These are phyloP conservation scores for Caranx melampygus DNA, from an alignment of 2,113 vertebrate genomes.

Conservation along the genomic window DNA sequence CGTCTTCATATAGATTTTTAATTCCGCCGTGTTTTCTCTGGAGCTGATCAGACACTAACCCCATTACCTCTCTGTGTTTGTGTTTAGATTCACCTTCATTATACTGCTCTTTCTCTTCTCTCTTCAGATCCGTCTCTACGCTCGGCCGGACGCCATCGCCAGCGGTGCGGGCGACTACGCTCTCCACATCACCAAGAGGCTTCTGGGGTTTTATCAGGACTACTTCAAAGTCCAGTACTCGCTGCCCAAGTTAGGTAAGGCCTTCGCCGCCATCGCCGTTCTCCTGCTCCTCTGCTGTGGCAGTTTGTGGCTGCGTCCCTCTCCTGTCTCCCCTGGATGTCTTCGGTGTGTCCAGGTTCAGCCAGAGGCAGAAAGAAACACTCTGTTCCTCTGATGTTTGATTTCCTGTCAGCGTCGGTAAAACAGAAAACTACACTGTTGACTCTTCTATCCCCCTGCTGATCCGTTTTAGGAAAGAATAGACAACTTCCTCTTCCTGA, in stretches of 20 bases:
- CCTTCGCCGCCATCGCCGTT: neutral
- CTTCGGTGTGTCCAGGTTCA: neutral
- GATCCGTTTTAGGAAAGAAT: conserved; percentile 17
- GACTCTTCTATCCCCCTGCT: neutral
- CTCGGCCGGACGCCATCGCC: conserved; percentile 94
- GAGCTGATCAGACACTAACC: conserved; percentile 10
- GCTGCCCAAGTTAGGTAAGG: conserved; percentile 98
- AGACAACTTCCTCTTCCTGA: conserved; percentile 14
- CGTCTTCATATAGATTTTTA: neutral
- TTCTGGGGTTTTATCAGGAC: conserved; percentile 98
- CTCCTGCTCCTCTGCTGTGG: neutral
- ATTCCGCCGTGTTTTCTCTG: conserved; percentile 19
- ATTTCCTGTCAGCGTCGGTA: conserved; percentile 38
- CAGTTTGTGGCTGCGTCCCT: neutral
- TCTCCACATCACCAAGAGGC: conserved; percentile 95
- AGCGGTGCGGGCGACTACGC: conserved; percentile 97
- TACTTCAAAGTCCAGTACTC: conserved; percentile 99
- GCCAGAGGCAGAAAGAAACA: conserved; percentile 1
- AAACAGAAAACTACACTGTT: neutral
- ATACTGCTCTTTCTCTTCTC: neutral
- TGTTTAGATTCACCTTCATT: conserved; percentile 29
- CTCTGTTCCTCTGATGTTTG: conserved; percentile 6
- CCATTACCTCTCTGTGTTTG: conserved; percentile 16
- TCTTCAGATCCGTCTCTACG: conserved; percentile 93
- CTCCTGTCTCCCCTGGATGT: neutral